phyloP scores from a whole-genome alignment of 1,140 invertebrate species.

The Octopus sinensis region DNA sequence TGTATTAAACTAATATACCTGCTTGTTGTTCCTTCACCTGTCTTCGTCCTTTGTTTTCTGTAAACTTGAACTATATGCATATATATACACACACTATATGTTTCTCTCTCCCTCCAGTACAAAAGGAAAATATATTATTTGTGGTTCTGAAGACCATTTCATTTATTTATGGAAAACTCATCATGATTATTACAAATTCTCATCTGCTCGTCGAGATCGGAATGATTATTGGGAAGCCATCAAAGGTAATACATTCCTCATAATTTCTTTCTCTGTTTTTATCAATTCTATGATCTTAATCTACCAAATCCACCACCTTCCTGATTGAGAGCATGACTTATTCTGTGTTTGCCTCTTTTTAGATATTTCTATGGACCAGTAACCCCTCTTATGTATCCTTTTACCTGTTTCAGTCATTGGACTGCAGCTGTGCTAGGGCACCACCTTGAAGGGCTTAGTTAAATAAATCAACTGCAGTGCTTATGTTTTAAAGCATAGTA shows the following conservation, averaged over 20 bases:
- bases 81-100: too few species aligned
- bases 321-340: background rate
- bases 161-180: conserved; percentile 96
- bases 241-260: conserved; percentile 63
- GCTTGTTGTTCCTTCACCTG: too few species aligned
- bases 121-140: conserved; percentile 76
- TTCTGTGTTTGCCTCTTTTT: too few species aligned
- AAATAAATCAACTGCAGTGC: too few species aligned
- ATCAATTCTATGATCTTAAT: background rate
- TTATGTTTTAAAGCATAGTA: too few species aligned
- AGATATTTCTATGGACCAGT: conserved; percentile 3
- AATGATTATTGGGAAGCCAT: conserved; percentile 98
- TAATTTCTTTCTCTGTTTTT: conserved; percentile 5
- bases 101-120: conserved; percentile 37
- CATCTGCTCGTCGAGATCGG: conserved; percentile 86
- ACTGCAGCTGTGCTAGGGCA: too few species aligned
- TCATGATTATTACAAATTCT: conserved; percentile 93
- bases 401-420: too few species aligned
- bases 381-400: too few species aligned
- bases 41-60: too few species aligned
- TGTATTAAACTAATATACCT: too few species aligned
- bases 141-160: conserved; percentile 96
- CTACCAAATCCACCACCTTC: background rate
- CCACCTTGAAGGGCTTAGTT: too few species aligned
- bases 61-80: too few species aligned